Base-by-base conservation (phyloP, 2,888 invertebrate species). In the Diaprepes abbreviatus region DNA sequence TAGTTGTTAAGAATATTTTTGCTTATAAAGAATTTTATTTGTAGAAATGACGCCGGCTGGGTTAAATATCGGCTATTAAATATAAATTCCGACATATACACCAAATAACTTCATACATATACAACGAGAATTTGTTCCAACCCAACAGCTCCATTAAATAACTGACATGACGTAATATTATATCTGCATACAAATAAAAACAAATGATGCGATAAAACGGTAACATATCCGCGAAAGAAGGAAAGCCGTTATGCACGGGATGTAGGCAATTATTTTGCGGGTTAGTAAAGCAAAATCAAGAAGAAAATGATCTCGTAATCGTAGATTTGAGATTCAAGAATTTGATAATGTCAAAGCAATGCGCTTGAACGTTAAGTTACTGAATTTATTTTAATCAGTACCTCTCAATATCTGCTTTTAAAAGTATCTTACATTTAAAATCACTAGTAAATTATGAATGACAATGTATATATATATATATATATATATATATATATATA, bases 191-290 rank as follows among this genome's bases (percentile, higher is more conserved):
- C 14, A 50, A 28, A 50, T 50, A 31, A 50, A 19, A 24, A 12
- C 48, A 48, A 24, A 48, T 24, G 9, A 3, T 12, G 28, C 10
- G 14, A 16, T 28, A 50, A 14, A 50, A 24, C 48, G 16, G 48
- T 28, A 50, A 50, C 28, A 12, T 50, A 50, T 50, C 48, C 28
- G 48, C 28, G 28, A 35, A 9, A 50, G 14, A 14, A 5, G 4
- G 2, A 50, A 50, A 28, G 28, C 48, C 28, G 28, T 50, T 50
- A 50, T 50, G 7, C 16, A 50, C 48, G 28, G 48, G 48, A 50
- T 50, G 28, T 28, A 0, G 3, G 9, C 48, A 50, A 14, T 45
- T 45, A 24, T 45, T 17, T 24, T 14, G 10, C 19, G 19, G n/a
- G 45, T 12, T 17, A 12, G 7, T 45, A 45, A 35, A 24, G 45